Base-by-base conservation (phyloP, 2,888 invertebrate genomes). In the Tenthredo distinguenda region DNA sequence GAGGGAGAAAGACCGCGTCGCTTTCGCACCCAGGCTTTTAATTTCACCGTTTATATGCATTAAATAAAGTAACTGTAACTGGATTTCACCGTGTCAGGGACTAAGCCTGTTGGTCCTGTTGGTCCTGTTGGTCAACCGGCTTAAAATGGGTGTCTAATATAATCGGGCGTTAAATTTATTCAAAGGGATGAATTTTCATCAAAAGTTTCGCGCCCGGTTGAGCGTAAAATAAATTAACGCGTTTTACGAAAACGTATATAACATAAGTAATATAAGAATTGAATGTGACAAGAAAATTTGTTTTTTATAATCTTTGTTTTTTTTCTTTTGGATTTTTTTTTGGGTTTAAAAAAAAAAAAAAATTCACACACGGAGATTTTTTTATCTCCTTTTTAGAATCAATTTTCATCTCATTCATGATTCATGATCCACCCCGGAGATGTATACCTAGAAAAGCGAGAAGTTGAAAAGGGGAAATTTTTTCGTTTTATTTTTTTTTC, bases 11-110 rank as follows among this genome's bases (percentile, higher is more conserved):
- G 10, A 72, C n/a, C 6, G 10, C 71, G 18, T 31, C 71, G 40
- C 31, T 40, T 72, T 37, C 40, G 40, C 26, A 26, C 26, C 62
- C 26, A 62, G 62, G 62, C 62, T 62, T 62, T 77, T 55, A 77
- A 77, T 77, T 77, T 55, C 77, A 55, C 77, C 77, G 77, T 77
- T 77, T 77, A 77, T 77, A 77, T 77, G 77, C 77, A 77, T 77
- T 40, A 55, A 77, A 77, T 77, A 26, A 77, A 55, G 68, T 68
- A 55, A 77, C 77, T 77, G 77, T 77, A 77, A 77, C 77, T 50
- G 77, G 50, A 55, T 77, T 77, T 77, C 74, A 12, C 2, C 40
- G 31, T 68, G 34, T 68, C 68, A 68, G 15, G 7, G 31, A 68
- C 68, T 68, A 68, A 34, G 34, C 68, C 34, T 34, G 31, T 68